Evolutionary conservation across 2,888 invertebrate genomes (phyloP), one percentile per base, ranked within the genome.

Genomic region (Lasioglossum leucozonium): DNA sequence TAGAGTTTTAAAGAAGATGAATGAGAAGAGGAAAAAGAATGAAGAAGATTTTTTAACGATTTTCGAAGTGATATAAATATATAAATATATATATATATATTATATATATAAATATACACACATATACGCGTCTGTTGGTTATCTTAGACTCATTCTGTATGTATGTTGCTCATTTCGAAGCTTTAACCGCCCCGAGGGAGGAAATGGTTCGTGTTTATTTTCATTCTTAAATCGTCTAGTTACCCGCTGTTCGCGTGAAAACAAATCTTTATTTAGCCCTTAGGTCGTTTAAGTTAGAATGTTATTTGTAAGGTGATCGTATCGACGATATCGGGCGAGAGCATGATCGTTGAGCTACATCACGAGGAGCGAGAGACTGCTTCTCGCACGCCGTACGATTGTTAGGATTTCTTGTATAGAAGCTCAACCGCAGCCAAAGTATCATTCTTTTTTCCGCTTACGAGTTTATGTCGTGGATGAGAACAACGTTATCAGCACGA

Each of bases 131-230:
- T 79, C 74, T 86, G 82, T 86, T 86, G 77, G 26, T 87, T 82
- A 82, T 80, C 79, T 87, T 82, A 87, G 72, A 80, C 80, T 83
- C 86, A 77, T 80, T 87, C 86, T 82, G 79, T 86, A 87, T 58
- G 79, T 82, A 82, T 82, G 86, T 86, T 87, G 83, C 86, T 86
- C 80, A 82, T 86, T 87, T 83, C 73, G 73, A 87, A 86, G 71
- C 84, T 89, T 89, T 89, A 82, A 89, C 79, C 81, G 83, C 78
- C 81, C 34, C 47, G 44, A 78, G 47, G 72, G 30, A 84, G 51
- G 62, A 82, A 47, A 75, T 65, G 55, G 69, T 83, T 89, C 76
- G 34, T 65, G 34, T 65, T 34, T 77, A 79, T 87, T 77, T 69
- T 79, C 67, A 79, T 44, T 77, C 62, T 86, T 78, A 30, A 71